phyloP scores from a whole-genome alignment of 2,797 vertebrate species.

The Phrynocephalus guinanensis region DNA sequence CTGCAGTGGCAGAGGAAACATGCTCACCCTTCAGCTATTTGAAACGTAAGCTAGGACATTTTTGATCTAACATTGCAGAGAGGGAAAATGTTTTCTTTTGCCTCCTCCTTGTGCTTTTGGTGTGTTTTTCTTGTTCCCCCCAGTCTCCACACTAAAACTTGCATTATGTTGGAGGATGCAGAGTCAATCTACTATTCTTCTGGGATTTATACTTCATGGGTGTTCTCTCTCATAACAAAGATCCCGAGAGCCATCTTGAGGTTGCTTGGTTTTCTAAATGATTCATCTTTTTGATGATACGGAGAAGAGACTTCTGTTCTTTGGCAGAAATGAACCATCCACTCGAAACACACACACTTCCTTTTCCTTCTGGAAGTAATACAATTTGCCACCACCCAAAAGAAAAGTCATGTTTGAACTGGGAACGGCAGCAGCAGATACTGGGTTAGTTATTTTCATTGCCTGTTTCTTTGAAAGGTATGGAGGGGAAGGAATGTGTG shows the following conservation, averaged over 20 bases:
- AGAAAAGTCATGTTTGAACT: conserved; percentile 50
- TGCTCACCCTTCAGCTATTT: conserved; percentile 38
- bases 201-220: neutral
- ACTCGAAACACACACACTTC: conserved; percentile 43
- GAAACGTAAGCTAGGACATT: neutral
- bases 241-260: conserved; percentile 10
- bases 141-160: neutral
- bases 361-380: conserved; percentile 46
- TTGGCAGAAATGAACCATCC: conserved; percentile 50
- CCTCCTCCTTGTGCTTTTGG: conserved; percentile 9
- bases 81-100: conserved; percentile 39
- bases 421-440: conserved; percentile 56
- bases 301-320: conserved; percentile 52
- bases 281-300: conserved; percentile 44
- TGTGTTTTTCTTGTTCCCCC: conserved; percentile 41
- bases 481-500: conserved; percentile 34
- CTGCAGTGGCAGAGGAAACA: conserved; percentile 1
- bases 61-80: conserved; percentile 17
- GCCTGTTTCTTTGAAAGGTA: conserved; percentile 44
- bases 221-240: conserved; percentile 33
- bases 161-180: conserved; percentile 30
- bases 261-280: conserved; percentile 46
- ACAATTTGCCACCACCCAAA: neutral
- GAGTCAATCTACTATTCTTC: neutral
- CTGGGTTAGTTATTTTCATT: conserved; percentile 57